Base-by-base conservation (phyloP, 2,888 invertebrate genomes). In the Ypsolopha sequella region DNA sequence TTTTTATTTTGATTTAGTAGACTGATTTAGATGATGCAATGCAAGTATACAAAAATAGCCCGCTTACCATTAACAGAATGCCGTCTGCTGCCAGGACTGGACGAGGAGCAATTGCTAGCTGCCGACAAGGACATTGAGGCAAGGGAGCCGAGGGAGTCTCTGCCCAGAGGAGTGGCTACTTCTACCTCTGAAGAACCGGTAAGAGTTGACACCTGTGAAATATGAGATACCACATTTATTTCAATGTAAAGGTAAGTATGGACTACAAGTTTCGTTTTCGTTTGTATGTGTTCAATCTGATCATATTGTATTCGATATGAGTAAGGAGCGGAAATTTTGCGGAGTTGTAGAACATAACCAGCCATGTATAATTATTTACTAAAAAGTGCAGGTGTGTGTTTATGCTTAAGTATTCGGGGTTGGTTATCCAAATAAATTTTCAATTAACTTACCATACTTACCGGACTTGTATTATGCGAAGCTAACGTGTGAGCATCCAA, bases 381-480 rank as follows among this genome's bases (percentile, higher is more conserved):
- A 24, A 24, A 24, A 24, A 24, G 24, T 24, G 4, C 4, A 24
- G 2, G 24, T 24, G 24, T 24, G 24, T 24, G 24, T 24, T 24
- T 24, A 24, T 24, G 24, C 24, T 24, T 24, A n/a, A n/a, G n/a
- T n/a, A 24, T 24, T 24, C 24, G 4, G 24, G 24, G 24, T 24
- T 3, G 24, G 24, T 24, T 24, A 24, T 3, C 24, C 24, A 24
- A 24, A 3, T 24, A 24, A 24, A 24, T 24, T 24, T 24, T 24
- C 24, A 24, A 24, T 9, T 39, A 39, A n/a, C 10, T 39, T 39
- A 34, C 8, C 7, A 24, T 8, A 68, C 76, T 68, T 63, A 87
- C 92, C 51, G 95, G 95, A 70, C 95, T 95, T 39, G 95, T 94
- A 64, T 95, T 95, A 53, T 92, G 92, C 34, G 95, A 93, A 49